phyloP scores from a whole-genome alignment of 2,113 vertebrate genomes.

The Tetrax tetrax region DNA sequence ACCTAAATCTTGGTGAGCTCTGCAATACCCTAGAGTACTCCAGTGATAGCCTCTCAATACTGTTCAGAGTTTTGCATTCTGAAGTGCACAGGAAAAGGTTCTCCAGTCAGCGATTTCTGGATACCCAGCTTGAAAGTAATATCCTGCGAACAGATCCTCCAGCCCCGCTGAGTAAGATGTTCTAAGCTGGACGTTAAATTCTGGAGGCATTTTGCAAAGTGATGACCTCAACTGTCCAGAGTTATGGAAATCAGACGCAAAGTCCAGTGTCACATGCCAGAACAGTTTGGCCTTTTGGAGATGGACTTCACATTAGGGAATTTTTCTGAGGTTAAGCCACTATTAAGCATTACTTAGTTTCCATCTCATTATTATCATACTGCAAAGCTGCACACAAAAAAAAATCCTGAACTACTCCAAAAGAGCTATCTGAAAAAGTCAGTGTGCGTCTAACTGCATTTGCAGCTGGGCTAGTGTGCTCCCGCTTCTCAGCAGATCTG shows the following conservation, averaged over 20 bases:
- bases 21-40: neutral
- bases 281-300: neutral
- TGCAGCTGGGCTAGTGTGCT: neutral
- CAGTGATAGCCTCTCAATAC: neutral
- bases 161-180: neutral
- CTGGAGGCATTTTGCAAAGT: neutral
- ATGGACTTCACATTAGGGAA: neutral
- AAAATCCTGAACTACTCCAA: neutral
- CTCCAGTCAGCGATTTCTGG: neutral
- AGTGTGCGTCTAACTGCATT: neutral
- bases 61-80: neutral
- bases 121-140: neutral
- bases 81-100: neutral
- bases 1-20: constrained; percentile 5
- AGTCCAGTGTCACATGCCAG: neutral
- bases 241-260: constrained; percentile 13
- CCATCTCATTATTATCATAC: neutral
- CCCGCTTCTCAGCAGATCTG: neutral
- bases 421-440: neutral
- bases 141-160: neutral
- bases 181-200: neutral
- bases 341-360: neutral
- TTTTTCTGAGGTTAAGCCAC: neutral
- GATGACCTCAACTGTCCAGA: neutral
- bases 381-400: neutral